phyloP scores from a whole-genome alignment of 2,113 vertebrate species.

The Paratilapia polleni region DNA sequence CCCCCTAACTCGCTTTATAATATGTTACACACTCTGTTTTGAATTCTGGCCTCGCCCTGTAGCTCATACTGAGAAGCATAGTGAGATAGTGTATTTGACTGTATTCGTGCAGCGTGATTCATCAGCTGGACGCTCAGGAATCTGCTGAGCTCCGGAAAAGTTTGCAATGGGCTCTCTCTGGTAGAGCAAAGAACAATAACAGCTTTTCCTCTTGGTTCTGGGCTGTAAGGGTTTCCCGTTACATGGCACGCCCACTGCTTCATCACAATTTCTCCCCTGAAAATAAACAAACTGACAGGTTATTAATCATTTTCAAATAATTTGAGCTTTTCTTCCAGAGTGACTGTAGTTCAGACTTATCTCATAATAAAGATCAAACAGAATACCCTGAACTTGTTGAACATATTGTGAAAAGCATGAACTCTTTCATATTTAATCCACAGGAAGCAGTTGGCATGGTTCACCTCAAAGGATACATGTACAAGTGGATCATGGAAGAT shows the following conservation, averaged over 20 bases:
- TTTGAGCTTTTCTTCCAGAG: not conserved
- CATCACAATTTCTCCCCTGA: not conserved
- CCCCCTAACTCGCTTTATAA: not conserved
- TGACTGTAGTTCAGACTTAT: not conserved
- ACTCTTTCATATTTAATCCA: slow-evolving; percentile 18
- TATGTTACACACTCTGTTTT: not conserved
- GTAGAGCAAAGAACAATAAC: slow-evolving; percentile 22
- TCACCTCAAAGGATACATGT: slow-evolving; percentile 88
- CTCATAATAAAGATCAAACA: not conserved
- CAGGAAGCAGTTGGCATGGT: slow-evolving; percentile 88
- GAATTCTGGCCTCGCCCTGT: not conserved
- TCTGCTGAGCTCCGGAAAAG: slow-evolving; percentile 22
- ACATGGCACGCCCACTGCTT: not conserved
- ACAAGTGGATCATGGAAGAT: slow-evolving; percentile 89
- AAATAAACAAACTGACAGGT: not conserved
- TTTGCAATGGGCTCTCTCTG: not conserved
- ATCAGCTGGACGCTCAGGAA: slow-evolving; percentile 35
- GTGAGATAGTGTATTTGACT: not conserved
- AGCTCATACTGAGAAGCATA: not conserved
- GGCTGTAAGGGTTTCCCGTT: slow-evolving; percentile 11
- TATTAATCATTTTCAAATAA: not conserved
- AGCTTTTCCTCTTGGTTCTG: not conserved
- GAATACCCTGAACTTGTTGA: not conserved
- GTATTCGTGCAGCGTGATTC: not conserved
- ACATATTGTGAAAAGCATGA: not conserved